Evolutionary conservation across 2,113 vertebrate genomes (phyloP).

Genomic region (Lynx canadensis): DNA sequence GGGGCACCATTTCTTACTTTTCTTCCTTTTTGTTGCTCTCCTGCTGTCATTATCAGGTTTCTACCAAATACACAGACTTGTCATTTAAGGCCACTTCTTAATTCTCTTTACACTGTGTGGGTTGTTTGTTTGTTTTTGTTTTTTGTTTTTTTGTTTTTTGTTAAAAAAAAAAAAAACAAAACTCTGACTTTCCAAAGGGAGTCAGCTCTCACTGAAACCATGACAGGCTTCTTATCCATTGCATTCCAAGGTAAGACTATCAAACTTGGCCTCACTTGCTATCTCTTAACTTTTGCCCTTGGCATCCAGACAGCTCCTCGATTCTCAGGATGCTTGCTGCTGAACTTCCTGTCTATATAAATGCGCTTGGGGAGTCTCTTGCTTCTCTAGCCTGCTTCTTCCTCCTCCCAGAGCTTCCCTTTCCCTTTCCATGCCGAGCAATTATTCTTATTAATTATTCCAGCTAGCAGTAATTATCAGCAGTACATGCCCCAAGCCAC

Average conservation of each 20-base stretch:
- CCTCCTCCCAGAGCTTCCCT: conserved; percentile 87
- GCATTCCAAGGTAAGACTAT: conserved; percentile 75
- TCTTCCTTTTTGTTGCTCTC: conserved; percentile 49
- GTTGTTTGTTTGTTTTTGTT: background rate
- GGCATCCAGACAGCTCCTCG: conserved; percentile 84
- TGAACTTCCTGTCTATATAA: conserved; percentile 88
- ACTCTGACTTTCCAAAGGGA: conserved; percentile 1
- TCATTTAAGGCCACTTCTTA: conserved; percentile 54
- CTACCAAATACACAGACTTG: conserved; percentile 59
- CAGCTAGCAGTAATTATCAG: conserved; percentile 90
- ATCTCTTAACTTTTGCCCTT: conserved; percentile 87
- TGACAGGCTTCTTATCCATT: conserved; percentile 50
- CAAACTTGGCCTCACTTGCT: conserved; percentile 72
- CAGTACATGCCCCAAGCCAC: conserved; percentile 87
- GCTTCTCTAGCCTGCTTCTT: conserved; percentile 84
- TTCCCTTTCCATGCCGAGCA: conserved; percentile 87
- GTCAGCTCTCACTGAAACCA: conserved; percentile 52
- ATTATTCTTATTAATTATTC: conserved; percentile 93
- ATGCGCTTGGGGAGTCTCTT: conserved; percentile 85
- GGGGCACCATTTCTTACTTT: conserved; percentile 64
- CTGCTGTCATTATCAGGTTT: conserved; percentile 64
- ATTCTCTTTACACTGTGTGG: conserved; percentile 26
- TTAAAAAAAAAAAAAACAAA: no score
- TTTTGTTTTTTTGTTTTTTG: background rate
- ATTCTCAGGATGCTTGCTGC: conserved; percentile 86